A percentile compares a stretch with the other conserved stretches of the same genome.
These are phyloP conservation scores for Conomelus anceps DNA, from an alignment of 2,888 invertebrate species.

Conservation along the genomic window DNA sequence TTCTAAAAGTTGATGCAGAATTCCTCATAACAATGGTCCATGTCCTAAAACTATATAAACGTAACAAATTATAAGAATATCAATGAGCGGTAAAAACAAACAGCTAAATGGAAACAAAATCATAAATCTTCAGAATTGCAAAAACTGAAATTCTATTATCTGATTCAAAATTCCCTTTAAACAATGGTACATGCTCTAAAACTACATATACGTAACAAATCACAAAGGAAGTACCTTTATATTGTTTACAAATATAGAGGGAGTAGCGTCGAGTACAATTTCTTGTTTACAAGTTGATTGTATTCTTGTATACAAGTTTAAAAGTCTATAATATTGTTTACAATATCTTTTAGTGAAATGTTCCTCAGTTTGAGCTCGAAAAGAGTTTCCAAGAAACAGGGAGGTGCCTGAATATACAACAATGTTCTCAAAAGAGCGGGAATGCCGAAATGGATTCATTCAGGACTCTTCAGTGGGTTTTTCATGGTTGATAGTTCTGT, in stretches of 20 bases:
- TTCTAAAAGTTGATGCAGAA: background rate
- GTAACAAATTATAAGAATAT: no score
- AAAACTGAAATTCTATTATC: background rate
- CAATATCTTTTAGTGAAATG: background rate
- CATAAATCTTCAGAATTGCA: background rate
- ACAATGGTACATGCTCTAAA: background rate
- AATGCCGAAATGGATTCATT: background rate
- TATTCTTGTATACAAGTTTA: no score
- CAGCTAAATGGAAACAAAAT: background rate
- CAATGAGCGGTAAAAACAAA: background rate
- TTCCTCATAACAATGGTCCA: background rate
- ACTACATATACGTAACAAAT: background rate
- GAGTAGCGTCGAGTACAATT: no score
- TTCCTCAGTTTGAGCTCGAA: background rate
- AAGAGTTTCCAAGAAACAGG: background rate
- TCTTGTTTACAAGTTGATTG: no score
- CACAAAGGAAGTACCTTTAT: no score
- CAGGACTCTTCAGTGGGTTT: background rate
- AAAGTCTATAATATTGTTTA: background rate
- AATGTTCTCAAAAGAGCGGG: background rate
- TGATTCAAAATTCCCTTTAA: background rate
- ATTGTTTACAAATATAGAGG: no score
- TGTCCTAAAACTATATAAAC: no score
- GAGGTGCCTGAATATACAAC: background rate
- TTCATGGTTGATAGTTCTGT: background rate